Percentiles rank a stretch among this genome's conserved stretches.
phyloP scores from a whole-genome alignment of 2,113 vertebrate genomes.

The Alouatta palliata region DNA sequence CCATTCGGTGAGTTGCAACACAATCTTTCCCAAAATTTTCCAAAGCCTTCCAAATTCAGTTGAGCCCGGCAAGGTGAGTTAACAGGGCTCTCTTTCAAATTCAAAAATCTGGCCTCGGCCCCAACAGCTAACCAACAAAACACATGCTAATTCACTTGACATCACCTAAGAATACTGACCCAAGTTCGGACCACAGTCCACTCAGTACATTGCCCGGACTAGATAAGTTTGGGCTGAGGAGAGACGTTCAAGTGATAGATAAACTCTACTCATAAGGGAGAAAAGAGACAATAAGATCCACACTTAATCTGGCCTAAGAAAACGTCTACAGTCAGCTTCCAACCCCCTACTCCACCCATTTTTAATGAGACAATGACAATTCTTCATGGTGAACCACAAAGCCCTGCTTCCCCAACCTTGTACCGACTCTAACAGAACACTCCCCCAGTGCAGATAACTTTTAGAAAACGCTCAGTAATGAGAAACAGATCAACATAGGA shows the following conservation, averaged over 20 bases:
- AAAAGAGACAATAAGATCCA: slow-evolving; percentile 59
- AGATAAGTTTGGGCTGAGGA: background rate
- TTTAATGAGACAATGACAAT: slow-evolving; percentile 70
- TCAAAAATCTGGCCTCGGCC: slow-evolving; percentile 58
- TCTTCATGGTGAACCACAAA: slow-evolving; percentile 56
- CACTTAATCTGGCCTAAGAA: slow-evolving; percentile 42
- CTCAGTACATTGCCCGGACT: background rate
- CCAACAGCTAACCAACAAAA: slow-evolving; percentile 73
- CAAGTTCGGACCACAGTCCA: slow-evolving; percentile 71
- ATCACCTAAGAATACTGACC: slow-evolving; percentile 65
- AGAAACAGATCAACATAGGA: slow-evolving; percentile 15
- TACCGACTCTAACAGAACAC: slow-evolving; percentile 7
- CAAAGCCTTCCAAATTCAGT: slow-evolving; percentile 69
- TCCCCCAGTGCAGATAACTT: background rate
- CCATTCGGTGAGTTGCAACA: slow-evolving; percentile 54
- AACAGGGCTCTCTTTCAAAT: slow-evolving; percentile 74
- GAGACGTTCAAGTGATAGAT: slow-evolving; percentile 59
- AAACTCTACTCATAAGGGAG: slow-evolving; percentile 14
- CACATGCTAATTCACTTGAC: slow-evolving; percentile 68
- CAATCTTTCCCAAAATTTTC: slow-evolving; percentile 60
- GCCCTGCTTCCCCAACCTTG: slow-evolving; percentile 30
- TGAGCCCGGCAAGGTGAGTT: slow-evolving; percentile 44
- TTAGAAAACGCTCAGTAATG: background rate
- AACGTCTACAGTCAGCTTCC: slow-evolving; percentile 45
- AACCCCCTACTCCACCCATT: slow-evolving; percentile 3